Percentiles rank a stretch among this genome's conserved stretches.
phyloP scores from a whole-genome alignment of 1,140 invertebrate species.

The Pseudomyrmex concolor region DNA sequence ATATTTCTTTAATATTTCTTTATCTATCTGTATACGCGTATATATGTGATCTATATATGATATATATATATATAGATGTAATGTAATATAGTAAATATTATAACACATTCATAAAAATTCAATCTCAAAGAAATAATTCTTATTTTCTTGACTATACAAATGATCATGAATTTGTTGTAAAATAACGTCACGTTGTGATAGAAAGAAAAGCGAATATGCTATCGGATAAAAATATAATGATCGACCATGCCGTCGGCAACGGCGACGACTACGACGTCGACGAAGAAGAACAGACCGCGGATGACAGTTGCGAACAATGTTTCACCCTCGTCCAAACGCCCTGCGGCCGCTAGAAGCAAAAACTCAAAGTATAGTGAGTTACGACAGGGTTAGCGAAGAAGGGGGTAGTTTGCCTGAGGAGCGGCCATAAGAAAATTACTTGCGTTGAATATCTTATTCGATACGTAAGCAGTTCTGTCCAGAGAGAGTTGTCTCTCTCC shows the following conservation, averaged over 20 bases:
- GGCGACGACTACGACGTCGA: conserved; percentile 32
- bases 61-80: no score
- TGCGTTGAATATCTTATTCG: conserved; percentile 79
- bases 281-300: conserved; percentile 29
- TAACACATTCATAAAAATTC: not conserved
- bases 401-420: conserved; percentile 65
- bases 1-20: not conserved
- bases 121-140: not conserved
- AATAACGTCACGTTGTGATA: conserved; percentile 29
- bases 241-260: conserved; percentile 46
- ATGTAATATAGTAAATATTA: not conserved
- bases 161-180: conserved; percentile 40
- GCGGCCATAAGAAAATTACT: conserved; percentile 83
- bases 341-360: conserved; percentile 34
- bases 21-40: no score
- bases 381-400: conserved; percentile 63
- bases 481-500: conserved; percentile 40
- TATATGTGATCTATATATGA: no score
- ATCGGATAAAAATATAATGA: conserved; percentile 68
- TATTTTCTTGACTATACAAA: not conserved
- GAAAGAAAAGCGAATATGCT: conserved; percentile 7
- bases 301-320: conserved; percentile 31
- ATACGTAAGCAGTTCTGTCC: conserved; percentile 53
- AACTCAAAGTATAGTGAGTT: conserved; percentile 59
- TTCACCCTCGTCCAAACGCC: conserved; percentile 55